A percentile compares a stretch with the other conserved stretches of the same genome.
Conservation (phyloP, 2,797 vertebrate genomes). For the Malurus leucopterus region DNA sequence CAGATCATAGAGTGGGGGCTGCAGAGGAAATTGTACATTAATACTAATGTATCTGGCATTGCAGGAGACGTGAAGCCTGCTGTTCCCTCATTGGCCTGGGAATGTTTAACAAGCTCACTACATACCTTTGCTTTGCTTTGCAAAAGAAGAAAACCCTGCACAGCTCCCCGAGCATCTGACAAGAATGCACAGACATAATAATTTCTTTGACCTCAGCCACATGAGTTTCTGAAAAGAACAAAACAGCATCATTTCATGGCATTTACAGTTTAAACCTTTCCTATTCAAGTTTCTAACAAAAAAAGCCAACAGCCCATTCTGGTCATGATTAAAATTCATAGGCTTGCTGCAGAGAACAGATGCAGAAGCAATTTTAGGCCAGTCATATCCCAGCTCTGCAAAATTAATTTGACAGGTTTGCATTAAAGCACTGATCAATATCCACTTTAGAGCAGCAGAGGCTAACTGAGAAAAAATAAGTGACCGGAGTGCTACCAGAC, state of each 20-base stretch:
- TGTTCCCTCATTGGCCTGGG: conserved; percentile 46
- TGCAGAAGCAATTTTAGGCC: conserved; percentile 94
- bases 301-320: conserved; percentile 87
- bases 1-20: neutral
- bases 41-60: neutral
- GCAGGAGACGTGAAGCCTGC: conserved; percentile 9
- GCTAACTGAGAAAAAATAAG: conserved; percentile 98
- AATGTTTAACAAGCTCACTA: conserved; percentile 50
- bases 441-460: conserved; percentile 97
- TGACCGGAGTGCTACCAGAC: conserved; percentile 88
- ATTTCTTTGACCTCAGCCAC: conserved; percentile 84
- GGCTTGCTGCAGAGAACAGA: conserved; percentile 84
- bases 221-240: conserved; percentile 82
- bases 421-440: conserved; percentile 99
- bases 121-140: conserved; percentile 46
- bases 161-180: conserved; percentile 70
- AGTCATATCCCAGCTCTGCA: conserved; percentile 96
- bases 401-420: conserved; percentile 99
- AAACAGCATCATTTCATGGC: conserved; percentile 81
- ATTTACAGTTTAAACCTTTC: conserved; percentile 87
- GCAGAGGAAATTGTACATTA: conserved; percentile 22
- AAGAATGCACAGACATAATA: conserved; percentile 80
- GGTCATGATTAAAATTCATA: conserved; percentile 96
- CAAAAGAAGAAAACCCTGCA: conserved; percentile 58
- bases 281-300: conserved; percentile 86